Base-by-base conservation (phyloP, 1,140 invertebrate species). In the Ctenoplectra terminalis region DNA sequence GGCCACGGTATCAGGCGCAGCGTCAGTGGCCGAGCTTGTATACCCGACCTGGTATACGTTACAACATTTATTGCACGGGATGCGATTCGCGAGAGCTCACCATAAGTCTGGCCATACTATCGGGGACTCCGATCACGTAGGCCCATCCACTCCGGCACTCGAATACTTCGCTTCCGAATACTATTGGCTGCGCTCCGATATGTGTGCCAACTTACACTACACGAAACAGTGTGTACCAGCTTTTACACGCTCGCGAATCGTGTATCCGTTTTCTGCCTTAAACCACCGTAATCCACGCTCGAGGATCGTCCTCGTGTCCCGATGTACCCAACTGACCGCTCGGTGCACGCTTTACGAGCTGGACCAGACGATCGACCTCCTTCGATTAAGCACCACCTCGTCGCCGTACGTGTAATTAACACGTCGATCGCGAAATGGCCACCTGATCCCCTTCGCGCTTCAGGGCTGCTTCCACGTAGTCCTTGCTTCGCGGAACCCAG, bases 81-180 rank as follows among this genome's bases (percentile, higher is more conserved):
- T 66, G 83, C 79, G 84, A 86, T 87, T 79, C 85, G 84, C 84
- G 43, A 70, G 64, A 40, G 67, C 75, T 78, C 54, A 15, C 79
- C 82, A 80, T 88, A 88, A 88, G 87, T 88, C 87, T 84, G 84
- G 20, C 56, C 48, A 17, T 52, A 61, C 43, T 88, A 88, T 88
- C 87, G 74, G 66, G 11, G 50, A 82, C 71, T 40, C 78, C 78
- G 84, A 88, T 88, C 87, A 82, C 87, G 85, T 84, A 87, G 56
- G 81, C 72, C 85, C 85, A 78, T 84, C 85, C 86, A 71, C 76
- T 85, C 81, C 43, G n/a, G 40, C n/a, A 2, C 71, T 76, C 72
- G 72, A 76, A 87, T 87, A 87, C 87, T 80, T 87, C 48, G 72
- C 37, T 76, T 83, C 80, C 77, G 83, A 88, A 88, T 83, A 75